These are phyloP conservation scores for Hystrix cristata DNA, from an alignment of 2,113 vertebrate genomes.

Conservation along the genomic window DNA sequence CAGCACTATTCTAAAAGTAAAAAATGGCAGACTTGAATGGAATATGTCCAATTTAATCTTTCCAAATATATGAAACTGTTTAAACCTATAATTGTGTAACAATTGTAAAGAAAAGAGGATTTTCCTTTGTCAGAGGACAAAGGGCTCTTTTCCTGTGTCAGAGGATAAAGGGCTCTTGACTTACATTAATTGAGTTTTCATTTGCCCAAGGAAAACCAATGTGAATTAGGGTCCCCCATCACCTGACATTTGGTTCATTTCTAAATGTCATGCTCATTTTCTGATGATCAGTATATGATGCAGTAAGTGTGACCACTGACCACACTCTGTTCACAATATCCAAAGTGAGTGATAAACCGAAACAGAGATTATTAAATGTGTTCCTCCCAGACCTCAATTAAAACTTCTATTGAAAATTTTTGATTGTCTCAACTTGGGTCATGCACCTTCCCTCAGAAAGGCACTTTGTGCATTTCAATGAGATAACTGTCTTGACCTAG, in stretches of 20 bases:
- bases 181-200: not conserved
- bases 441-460: not conserved
- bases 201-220: not conserved
- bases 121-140: not conserved
- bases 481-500: not conserved
- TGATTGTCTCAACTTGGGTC: not conserved
- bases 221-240: not conserved
- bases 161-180: not conserved
- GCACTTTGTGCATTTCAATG: not conserved
- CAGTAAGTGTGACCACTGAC: rapidly evolving
- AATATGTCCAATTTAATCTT: not conserved
- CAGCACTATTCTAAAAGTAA: not conserved
- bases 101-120: too few species aligned
- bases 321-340: not conserved
- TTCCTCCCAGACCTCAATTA: not conserved
- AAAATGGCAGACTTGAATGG: not conserved
- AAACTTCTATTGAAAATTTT: not conserved
- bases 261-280: not conserved
- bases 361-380: not conserved
- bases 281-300: not conserved
- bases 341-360: not conserved
- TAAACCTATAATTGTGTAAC: too few species aligned
- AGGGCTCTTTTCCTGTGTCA: not conserved
- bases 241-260: not conserved
- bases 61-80: not conserved